phyloP scores from a whole-genome alignment of 2,113 vertebrate genomes.

The Microtus ochrogaster region DNA sequence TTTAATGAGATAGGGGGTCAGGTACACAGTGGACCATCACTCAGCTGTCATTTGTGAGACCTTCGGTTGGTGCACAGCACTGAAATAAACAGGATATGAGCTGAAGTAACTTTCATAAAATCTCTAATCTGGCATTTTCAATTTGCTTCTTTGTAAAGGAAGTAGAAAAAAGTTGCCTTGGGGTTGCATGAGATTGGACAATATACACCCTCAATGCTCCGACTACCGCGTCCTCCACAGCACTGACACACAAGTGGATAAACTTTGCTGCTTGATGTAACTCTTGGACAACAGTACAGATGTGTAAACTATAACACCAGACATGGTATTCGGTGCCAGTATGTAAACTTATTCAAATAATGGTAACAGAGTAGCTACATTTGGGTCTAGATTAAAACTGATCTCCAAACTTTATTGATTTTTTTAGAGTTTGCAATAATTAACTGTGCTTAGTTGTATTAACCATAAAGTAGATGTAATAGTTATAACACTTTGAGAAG shows the following conservation, averaged over 20 bases:
- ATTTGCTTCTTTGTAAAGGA: neutral
- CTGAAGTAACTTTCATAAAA: neutral
- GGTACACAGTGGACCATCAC: neutral
- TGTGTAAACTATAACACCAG: neutral
- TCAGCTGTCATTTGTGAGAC: neutral
- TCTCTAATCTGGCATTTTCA: neutral
- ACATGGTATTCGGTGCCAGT: too few relatives aligned
- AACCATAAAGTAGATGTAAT: neutral
- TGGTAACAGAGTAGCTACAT: neutral
- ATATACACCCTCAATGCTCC: neutral
- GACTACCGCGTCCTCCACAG: neutral
- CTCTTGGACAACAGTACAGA: neutral
- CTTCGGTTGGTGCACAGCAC: neutral
- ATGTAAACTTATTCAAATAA: neutral
- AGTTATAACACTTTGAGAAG: neutral
- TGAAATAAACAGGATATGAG: neutral
- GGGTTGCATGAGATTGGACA: neutral
- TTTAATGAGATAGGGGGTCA: neutral
- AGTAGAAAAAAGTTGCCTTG: neutral
- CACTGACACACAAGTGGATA: neutral
- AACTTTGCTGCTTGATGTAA: neutral
- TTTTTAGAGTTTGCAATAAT: neutral
- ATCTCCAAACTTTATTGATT: neutral
- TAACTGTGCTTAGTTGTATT: constrained; percentile 28
- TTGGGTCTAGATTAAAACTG: constrained; percentile 10